A percentile compares a stretch with the other conserved stretches of the same genome.
These are phyloP conservation scores for Meiosimyza decipiens DNA, from an alignment of 2,888 invertebrate species.

Conservation along the genomic window DNA sequence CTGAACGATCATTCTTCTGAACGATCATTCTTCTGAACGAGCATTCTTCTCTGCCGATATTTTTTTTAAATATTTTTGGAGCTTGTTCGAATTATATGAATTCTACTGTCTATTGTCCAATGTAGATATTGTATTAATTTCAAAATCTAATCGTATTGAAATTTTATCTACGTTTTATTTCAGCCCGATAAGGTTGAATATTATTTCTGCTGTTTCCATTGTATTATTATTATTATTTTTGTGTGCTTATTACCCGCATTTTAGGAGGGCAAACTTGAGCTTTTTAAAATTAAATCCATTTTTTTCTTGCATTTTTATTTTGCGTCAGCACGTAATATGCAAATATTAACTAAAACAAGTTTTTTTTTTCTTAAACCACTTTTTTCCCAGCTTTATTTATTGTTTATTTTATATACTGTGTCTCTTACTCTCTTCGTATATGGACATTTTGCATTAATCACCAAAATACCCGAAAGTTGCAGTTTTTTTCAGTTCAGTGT, in stretches of 20 bases:
- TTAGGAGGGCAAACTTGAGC: too few species aligned
- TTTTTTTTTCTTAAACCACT: background rate
- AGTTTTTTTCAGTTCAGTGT: too few species aligned
- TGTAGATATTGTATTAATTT: constrained; percentile 13
- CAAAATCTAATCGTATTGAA: constrained; percentile 35
- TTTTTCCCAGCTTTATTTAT: too few species aligned
- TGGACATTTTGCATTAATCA: too few species aligned
- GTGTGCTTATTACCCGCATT: background rate
- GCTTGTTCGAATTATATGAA: background rate
- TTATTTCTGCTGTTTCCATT: constrained; percentile 30
- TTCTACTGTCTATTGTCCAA: background rate
- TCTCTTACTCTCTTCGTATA: too few species aligned
- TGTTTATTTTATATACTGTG: too few species aligned
- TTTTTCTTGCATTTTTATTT: too few species aligned
- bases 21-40: too few species aligned
- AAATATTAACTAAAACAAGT: background rate
- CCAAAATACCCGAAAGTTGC: too few species aligned
- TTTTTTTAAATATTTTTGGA: background rate
- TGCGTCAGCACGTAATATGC: background rate
- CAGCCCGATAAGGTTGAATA: constrained; percentile 27
- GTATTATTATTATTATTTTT: background rate
- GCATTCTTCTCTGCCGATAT: background rate
- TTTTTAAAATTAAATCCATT: too few species aligned
- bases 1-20: too few species aligned
- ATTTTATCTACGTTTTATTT: constrained; percentile 23